A percentile compares a stretch with the other conserved stretches of the same genome.
phyloP scores from a whole-genome alignment of 1,140 invertebrate species.

The Euwallacea similis region DNA sequence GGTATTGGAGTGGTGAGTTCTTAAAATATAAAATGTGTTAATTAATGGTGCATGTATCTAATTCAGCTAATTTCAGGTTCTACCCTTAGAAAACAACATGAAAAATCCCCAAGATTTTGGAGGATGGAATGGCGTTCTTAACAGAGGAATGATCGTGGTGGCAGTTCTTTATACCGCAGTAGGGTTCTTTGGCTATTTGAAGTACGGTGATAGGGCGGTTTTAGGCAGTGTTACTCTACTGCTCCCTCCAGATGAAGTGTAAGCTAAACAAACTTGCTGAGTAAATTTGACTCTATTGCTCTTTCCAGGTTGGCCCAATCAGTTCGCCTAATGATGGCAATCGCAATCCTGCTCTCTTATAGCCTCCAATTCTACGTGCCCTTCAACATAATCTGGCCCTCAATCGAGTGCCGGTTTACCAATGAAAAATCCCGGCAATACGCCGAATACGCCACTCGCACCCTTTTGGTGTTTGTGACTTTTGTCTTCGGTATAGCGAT shows the following conservation, averaged over 20 bases:
- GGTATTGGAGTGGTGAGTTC: conserved; percentile 78
- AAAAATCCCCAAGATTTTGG: conserved; percentile 79
- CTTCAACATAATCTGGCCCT: conserved; percentile 85
- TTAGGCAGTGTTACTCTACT: conserved; percentile 83
- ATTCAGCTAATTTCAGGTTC: conserved; percentile 57
- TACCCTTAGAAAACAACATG: conserved; percentile 92
- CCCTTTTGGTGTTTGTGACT: conserved; percentile 73
- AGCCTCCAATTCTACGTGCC: conserved; percentile 92
- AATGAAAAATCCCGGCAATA: conserved; percentile 61
- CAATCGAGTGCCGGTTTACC: conserved; percentile 63
- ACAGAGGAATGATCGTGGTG: conserved; percentile 86
- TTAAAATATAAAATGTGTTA: neutral
- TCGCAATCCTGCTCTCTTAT: conserved; percentile 86
- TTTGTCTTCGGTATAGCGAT: conserved; percentile 82
- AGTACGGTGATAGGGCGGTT: conserved; percentile 76
- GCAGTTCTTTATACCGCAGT: conserved; percentile 79
- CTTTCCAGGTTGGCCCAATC: conserved; percentile 72
- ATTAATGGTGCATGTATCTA: neutral
- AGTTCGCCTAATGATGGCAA: conserved; percentile 80
- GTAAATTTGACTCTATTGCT: neutral
- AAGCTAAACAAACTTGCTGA: conserved; percentile 51
- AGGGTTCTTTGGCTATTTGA: conserved; percentile 90
- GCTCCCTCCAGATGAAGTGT: conserved; percentile 72
- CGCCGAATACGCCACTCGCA: conserved; percentile 70
- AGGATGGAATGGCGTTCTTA: conserved; percentile 81